Evolutionary conservation across 2,113 vertebrate genomes (phyloP).

Genomic region (Taxidea taxus): DNA sequence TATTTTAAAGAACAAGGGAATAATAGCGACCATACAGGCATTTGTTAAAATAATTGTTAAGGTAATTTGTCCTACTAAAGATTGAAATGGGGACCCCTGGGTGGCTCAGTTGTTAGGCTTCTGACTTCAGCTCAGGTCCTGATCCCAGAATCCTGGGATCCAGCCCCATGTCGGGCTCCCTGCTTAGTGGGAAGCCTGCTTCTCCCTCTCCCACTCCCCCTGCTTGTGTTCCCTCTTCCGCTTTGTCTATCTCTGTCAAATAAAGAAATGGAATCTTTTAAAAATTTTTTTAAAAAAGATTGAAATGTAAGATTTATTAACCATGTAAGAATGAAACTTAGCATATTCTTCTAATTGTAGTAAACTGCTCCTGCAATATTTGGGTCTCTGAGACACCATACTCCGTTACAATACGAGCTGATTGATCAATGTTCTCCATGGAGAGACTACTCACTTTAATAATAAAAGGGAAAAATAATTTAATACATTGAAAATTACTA

Average conservation of each 20-base stretch:
- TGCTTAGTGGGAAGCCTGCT: too few species aligned
- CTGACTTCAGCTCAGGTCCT: too few species aligned
- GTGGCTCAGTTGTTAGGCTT: too few species aligned
- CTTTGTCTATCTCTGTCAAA: too few species aligned
- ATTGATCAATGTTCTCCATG: neutral
- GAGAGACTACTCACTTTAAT: neutral
- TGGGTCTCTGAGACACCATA: neutral
- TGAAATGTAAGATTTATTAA: neutral
- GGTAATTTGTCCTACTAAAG: neutral
- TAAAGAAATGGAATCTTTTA: neutral
- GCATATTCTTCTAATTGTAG: neutral
- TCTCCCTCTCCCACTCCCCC: too few species aligned
- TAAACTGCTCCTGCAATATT: neutral
- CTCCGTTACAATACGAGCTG: neutral
- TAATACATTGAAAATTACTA: neutral
- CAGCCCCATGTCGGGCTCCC: too few species aligned
- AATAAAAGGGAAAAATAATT: slow-evolving; percentile 2
- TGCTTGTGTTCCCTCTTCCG: too few species aligned
- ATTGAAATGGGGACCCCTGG: too few species aligned
- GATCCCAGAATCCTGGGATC: too few species aligned
- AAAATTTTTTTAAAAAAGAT: neutral
- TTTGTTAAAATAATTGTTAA: neutral
- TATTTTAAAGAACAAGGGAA: neutral
- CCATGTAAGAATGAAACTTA: neutral
- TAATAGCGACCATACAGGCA: too few species aligned